Conservation (phyloP, 2,113 vertebrate genomes). For the Dipodomys merriami region DNA sequence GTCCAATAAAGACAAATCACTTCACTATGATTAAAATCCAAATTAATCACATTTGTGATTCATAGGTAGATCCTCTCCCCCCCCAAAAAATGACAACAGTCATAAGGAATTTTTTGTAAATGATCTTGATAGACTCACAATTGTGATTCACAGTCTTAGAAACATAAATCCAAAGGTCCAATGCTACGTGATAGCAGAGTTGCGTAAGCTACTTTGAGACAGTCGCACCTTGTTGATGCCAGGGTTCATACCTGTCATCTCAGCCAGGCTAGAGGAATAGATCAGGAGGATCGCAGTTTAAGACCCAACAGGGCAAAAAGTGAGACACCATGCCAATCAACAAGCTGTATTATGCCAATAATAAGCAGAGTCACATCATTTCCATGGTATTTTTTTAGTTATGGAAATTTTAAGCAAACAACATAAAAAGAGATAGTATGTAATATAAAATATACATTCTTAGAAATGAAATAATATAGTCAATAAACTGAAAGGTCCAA, state of each 20-base stretch:
- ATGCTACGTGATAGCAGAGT: background rate
- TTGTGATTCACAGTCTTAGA: background rate
- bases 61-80: background rate
- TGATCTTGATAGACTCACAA: background rate
- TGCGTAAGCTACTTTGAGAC: background rate
- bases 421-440: background rate
- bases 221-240: too few relatives aligned
- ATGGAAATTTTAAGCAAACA: background rate
- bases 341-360: too few relatives aligned
- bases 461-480: background rate
- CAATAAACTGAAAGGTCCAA: background rate
- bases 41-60: background rate
- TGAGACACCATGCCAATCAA: too few relatives aligned
- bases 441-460: background rate
- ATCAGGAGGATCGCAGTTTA: too few relatives aligned
- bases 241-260: too few relatives aligned
- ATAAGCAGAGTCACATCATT: background rate
- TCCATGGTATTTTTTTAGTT: background rate
- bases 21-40: conserved; percentile 21
- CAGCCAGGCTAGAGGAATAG: too few relatives aligned
- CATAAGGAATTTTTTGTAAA: background rate
- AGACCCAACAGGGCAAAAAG: too few relatives aligned
- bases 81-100: background rate
- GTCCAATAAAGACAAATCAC: background rate
- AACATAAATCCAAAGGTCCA: background rate